Evolutionary conservation across 2,888 invertebrate species (phyloP).

Genomic region (Labia minor): DNA sequence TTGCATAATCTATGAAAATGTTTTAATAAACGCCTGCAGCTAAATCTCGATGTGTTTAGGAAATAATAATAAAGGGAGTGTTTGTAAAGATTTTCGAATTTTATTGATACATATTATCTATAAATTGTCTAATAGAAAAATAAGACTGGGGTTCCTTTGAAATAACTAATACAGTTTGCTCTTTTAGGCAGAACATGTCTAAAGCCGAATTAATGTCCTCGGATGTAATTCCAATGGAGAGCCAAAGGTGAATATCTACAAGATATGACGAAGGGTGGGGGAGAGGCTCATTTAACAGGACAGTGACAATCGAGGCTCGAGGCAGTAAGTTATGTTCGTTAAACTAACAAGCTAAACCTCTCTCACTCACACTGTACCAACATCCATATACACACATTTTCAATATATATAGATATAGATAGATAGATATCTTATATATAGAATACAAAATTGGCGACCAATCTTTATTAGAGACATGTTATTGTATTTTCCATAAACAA

Average conservation of each 20-base stretch:
- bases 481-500: background rate
- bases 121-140: too few relatives aligned
- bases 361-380: background rate
- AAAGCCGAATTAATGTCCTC: background rate
- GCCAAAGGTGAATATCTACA: constrained; percentile 7
- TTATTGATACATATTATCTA: too few relatives aligned
- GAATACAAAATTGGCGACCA: background rate
- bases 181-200: background rate
- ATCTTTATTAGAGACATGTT: background rate
- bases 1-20: too few relatives aligned
- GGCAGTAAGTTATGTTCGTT: background rate
- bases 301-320: background rate
- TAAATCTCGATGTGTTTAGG: too few relatives aligned
- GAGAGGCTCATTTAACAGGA: background rate
- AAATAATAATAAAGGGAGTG: too few relatives aligned
- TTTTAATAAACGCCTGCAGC: too few relatives aligned
- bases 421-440: too few relatives aligned
- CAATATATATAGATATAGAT: background rate
- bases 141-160: too few relatives aligned
- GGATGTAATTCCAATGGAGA: background rate
- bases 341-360: background rate
- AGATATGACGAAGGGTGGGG: background rate
- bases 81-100: too few relatives aligned
- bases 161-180: too few relatives aligned
- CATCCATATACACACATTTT: background rate